phyloP scores from a whole-genome alignment of 2,888 invertebrate genomes.

The Euclidia mi region DNA sequence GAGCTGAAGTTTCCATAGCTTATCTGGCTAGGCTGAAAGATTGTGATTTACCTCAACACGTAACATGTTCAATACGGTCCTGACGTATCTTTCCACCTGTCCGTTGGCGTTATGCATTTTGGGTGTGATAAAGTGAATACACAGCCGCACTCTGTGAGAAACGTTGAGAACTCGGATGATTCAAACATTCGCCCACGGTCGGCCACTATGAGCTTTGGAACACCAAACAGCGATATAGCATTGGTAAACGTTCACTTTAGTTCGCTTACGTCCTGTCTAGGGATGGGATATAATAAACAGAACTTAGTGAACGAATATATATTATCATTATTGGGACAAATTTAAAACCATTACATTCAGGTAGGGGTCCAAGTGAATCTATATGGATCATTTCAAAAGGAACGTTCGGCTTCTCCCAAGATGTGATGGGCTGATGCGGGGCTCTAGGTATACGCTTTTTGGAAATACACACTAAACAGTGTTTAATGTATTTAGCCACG shows the following conservation, averaged over 20 bases:
- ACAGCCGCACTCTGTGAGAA: not conserved
- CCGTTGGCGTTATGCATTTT: conserved; percentile 6
- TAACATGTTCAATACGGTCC: not conserved
- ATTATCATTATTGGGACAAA: not conserved
- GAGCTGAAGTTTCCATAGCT: not conserved
- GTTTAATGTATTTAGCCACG: conserved; percentile 36
- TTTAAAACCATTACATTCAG: conserved; percentile 2
- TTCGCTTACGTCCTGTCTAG: not conserved
- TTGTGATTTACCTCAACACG: conserved; percentile 2
- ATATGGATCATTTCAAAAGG: conserved; percentile 2
- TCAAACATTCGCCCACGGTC: conserved; percentile 13
- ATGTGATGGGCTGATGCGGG: conserved; percentile 5
- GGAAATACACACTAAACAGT: conserved; percentile 40
- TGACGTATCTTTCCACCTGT: not conserved
- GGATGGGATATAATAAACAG: not conserved
- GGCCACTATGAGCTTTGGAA: not conserved
- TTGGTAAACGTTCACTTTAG: not conserved
- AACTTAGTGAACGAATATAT: conserved; percentile 2
- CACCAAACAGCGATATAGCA: conserved; percentile 9
- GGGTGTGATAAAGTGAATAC: conserved; percentile 1
- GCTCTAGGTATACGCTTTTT: conserved; percentile 25
- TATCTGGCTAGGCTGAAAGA: not conserved
- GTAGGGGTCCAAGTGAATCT: conserved; percentile 1
- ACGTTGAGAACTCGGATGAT: not conserved
- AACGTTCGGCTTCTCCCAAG: conserved; percentile 5